Percentiles rank a stretch among this genome's conserved stretches.
phyloP scores from a whole-genome alignment of 1,140 invertebrate species.

The Pseudomyrmex gracilis region DNA sequence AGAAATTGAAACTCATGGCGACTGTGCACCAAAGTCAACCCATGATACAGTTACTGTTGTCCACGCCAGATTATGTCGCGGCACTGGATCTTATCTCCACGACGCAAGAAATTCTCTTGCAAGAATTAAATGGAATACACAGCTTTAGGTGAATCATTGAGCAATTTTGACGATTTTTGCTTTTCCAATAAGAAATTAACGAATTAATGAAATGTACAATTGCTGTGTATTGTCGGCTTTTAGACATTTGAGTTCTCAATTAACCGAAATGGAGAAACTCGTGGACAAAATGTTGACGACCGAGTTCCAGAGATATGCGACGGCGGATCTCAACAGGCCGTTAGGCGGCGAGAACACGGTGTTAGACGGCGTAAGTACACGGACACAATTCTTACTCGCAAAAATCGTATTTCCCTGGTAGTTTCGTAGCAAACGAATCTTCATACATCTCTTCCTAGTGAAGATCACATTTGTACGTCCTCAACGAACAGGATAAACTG shows the following conservation, averaged over 20 bases:
- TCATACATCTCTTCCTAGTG: slow-evolving; percentile 70
- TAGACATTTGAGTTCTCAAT: slow-evolving; percentile 96
- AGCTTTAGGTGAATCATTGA: slow-evolving; percentile 90
- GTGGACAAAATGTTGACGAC: slow-evolving; percentile 99
- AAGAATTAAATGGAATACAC: slow-evolving; percentile 95
- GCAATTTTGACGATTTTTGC: background rate
- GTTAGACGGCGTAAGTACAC: slow-evolving; percentile 86
- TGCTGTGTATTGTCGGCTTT: slow-evolving; percentile 17
- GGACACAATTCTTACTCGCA: slow-evolving; percentile 12
- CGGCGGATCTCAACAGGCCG: slow-evolving; percentile 96
- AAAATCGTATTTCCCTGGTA: slow-evolving; percentile 36
- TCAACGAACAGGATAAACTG: slow-evolving; percentile 90
- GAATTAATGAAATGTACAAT: background rate
- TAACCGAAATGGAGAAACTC: slow-evolving; percentile 98
- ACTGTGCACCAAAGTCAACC: slow-evolving; percentile 99
- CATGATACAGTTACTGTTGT: slow-evolving; percentile 97
- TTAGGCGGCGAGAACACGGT: slow-evolving; percentile 88
- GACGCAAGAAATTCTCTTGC: slow-evolving; percentile 96
- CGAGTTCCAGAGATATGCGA: slow-evolving; percentile 97
- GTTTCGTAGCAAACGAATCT: slow-evolving; percentile 62
- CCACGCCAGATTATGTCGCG: slow-evolving; percentile 98
- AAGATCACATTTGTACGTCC: slow-evolving; percentile 69
- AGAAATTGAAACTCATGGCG: slow-evolving; percentile 96
- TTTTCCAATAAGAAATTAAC: background rate
- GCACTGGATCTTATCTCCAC: slow-evolving; percentile 98